Base-by-base conservation (phyloP, 1,140 invertebrate genomes). In the Glomeris maerens region DNA sequence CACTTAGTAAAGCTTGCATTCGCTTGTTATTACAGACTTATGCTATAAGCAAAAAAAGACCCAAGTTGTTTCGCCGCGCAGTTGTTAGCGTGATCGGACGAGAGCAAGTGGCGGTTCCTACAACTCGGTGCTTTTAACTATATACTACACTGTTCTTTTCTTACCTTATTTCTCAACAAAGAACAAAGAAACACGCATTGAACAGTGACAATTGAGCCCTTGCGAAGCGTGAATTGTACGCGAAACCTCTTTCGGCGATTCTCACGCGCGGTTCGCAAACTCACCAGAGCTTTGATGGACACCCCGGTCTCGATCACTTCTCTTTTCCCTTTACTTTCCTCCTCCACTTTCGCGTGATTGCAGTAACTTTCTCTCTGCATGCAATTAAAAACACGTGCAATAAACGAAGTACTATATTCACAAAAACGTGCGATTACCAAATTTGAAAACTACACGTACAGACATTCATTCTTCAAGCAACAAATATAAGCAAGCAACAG, bases 351-450 rank as follows among this genome's bases (percentile, higher is more conserved):
- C 51, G 66, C 62, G 59, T 67, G 67, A 57, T 66, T 65, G 55
- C 66, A 67, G 62, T 67, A 70, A 59, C 61, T 70, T 62, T 68
- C 63, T 64, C 65, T 72, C 70, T 72, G 48, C 47, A 54, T 54
- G 47, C 50, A 56, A 56, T 44, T 54, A 55, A 59, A 29, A 56
- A 42, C 49, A 60, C 62, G 23, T 46, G 25, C 13, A n/a, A 22
- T n/a, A 25, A 22, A 46, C 5, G 5, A 4, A 46, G 13, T 4
- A 42, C 5, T 21, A 42, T n/a, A n/a, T n/a, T n/a, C n/a, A 4
- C 41, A 7, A 7, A 44, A 7, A 44, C 5, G 20, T 44, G 41
- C 5, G 7, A 7, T 7, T 44, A n/a, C n/a, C n/a, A n/a, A n/a
- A n/a, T n/a, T n/a, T n/a, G n/a, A n/a, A n/a, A n/a, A n/a, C n/a